phyloP scores from a whole-genome alignment of 2,113 vertebrate genomes.

The Maccullochella peelii region DNA sequence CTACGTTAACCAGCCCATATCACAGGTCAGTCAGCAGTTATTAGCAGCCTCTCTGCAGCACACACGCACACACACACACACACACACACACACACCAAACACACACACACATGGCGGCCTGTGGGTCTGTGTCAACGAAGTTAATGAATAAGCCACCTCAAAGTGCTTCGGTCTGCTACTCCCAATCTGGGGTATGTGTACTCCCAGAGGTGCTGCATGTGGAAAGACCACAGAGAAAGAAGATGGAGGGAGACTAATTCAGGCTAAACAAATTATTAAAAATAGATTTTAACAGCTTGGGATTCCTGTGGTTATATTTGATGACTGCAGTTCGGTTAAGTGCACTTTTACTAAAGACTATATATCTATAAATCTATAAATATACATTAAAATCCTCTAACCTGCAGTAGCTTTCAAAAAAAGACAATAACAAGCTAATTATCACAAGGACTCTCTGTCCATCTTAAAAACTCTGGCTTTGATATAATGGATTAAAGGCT shows the following conservation, averaged over 20 bases:
- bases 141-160: conserved; percentile 65
- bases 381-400: not conserved
- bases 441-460: conserved; percentile 30
- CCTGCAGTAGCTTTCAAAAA: not conserved
- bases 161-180: conserved; percentile 47
- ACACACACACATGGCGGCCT: conserved; percentile 20
- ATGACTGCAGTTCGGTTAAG: conserved; percentile 14
- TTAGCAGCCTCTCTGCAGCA: conserved; percentile 10
- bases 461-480: conserved; percentile 28
- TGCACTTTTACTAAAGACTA: not conserved
- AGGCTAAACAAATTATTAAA: conserved; percentile 57
- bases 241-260: conserved; percentile 36
- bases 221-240: conserved; percentile 39
- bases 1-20: conserved; percentile 89
- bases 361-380: too few relatives aligned
- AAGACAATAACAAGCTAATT: conserved; percentile 31
- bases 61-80: not conserved
- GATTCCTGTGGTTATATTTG: conserved; percentile 41
- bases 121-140: conserved; percentile 65
- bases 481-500: conserved; percentile 14
- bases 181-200: conserved; percentile 27
- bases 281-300: conserved; percentile 35
- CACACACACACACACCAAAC: not conserved
- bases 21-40: conserved; percentile 83
- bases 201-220: conserved; percentile 54